Evolutionary conservation across 2,888 invertebrate species (phyloP).

Genomic region (Hermaeophaga mercurialis): DNA sequence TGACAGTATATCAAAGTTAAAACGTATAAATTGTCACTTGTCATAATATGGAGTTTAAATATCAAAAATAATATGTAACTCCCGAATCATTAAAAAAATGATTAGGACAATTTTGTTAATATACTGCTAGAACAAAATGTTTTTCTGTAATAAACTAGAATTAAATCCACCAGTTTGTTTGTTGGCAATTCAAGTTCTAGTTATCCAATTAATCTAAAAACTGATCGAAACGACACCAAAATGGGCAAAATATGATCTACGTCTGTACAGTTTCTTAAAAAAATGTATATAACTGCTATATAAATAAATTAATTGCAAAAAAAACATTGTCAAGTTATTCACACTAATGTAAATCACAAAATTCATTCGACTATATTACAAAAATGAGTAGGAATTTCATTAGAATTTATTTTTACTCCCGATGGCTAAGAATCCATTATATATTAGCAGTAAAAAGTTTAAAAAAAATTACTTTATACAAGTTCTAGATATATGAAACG

Average conservation of each 20-base stretch:
- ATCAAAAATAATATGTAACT: too few relatives aligned
- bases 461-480: slow-evolving; percentile 2
- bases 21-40: neutral
- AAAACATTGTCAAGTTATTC: slow-evolving; percentile 40
- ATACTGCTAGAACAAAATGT: too few relatives aligned
- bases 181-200: neutral
- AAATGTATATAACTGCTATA: slow-evolving; percentile 33
- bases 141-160: neutral
- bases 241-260: slow-evolving; percentile 26
- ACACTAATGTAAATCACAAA: slow-evolving; percentile 39
- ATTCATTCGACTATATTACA: slow-evolving; percentile 36
- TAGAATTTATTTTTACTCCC: slow-evolving; percentile 31
- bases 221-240: neutral
- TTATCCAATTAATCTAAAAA: slow-evolving; percentile 12
- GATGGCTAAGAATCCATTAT: slow-evolving; percentile 23
- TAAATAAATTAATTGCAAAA: slow-evolving; percentile 41
- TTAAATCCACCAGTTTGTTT: neutral
- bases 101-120: too few relatives aligned
- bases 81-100: too few relatives aligned
- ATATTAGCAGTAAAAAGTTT: neutral
- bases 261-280: slow-evolving; percentile 30
- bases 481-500: neutral
- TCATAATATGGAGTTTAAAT: too few relatives aligned
- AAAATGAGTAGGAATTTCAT: slow-evolving; percentile 26
- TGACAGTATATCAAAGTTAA: neutral